Base-by-base conservation (phyloP, 2,888 invertebrate species). In the Temnothorax unifasciatus region DNA sequence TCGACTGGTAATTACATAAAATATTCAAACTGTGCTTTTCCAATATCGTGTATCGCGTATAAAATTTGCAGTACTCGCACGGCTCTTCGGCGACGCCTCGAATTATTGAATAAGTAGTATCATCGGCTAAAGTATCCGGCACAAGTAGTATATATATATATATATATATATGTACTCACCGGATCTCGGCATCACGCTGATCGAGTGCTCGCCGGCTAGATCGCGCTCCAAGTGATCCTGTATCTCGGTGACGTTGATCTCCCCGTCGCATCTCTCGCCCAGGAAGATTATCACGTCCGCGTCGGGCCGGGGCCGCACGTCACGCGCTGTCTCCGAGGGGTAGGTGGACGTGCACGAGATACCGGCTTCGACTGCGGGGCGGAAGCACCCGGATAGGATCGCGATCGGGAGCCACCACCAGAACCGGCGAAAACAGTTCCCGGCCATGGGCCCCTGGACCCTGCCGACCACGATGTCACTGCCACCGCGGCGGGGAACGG, bases 371-470 rank as follows among this genome's bases (percentile, higher is more conserved):
- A 47, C 92, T 93, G 93, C 34, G 13, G 85, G 84, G 83, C 90
- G 86, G 66, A 88, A 90, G 89, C 90, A 92, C 88, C 89, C 92
- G 89, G 91, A 91, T 83, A 92, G 90, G 90, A 92, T 91, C 90
- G 92, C 91, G 90, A 94, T 89, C 92, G 92, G 87, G 89, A 93
- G 92, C 93, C 93, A 94, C 93, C 94, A 93, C 93, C 94, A 92
- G 91, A 92, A 90, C 92, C 92, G 92, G 90, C 90, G 92, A 85
- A 92, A 92, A 93, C 91, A 95, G 93, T 94, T 95, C 95, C 95
- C 95, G 95, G 94, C 95, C 94, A 94, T 94, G 92, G 94, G 92
- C 94, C 93, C 92, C 41, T 41, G 81, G 71, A 83, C 85, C 85
- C 83, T 69, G 63, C 84, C 74, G 83, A 68, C n/a, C 71, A 44